Conservation (phyloP, 2,113 vertebrate genomes). For the Scomber colias region DNA sequence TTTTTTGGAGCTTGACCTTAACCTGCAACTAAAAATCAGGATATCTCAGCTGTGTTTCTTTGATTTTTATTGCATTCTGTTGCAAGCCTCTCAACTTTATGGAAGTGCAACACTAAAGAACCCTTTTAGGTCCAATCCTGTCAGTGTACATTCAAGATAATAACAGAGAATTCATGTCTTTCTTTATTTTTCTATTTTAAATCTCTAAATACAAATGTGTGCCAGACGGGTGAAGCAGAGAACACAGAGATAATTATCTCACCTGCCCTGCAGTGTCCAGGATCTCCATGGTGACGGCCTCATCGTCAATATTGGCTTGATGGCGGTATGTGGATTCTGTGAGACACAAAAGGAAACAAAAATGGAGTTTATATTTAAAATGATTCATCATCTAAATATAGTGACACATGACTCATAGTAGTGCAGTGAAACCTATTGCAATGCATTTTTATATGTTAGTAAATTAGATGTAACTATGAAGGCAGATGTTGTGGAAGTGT, state of each 20-base stretch:
- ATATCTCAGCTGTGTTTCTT: too few species aligned
- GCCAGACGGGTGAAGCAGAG: too few species aligned
- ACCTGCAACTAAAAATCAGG: too few species aligned
- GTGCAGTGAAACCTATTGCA: background rate
- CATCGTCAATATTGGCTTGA: conserved; percentile 96
- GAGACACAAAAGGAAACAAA: conserved; percentile 24
- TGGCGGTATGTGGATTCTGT: conserved; percentile 97
- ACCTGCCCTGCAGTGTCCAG: conserved; percentile 99
- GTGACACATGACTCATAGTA: background rate
- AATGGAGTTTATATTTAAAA: background rate
- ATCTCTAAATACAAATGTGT: background rate
- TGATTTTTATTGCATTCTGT: too few species aligned
- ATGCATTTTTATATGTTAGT: background rate
- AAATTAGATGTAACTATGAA: background rate
- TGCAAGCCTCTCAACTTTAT: too few species aligned
- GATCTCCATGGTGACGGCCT: conserved; percentile 97
- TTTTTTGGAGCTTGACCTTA: too few species aligned
- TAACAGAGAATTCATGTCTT: too few species aligned
- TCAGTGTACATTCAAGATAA: too few species aligned
- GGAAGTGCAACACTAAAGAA: too few species aligned
- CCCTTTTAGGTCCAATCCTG: too few species aligned
- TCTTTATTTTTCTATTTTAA: background rate
- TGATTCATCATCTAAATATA: background rate
- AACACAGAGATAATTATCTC: conserved; percentile 34
- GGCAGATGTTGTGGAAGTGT: background rate